phyloP scores from a whole-genome alignment of 2,888 invertebrate genomes.

The Melipona bicolor region DNA sequence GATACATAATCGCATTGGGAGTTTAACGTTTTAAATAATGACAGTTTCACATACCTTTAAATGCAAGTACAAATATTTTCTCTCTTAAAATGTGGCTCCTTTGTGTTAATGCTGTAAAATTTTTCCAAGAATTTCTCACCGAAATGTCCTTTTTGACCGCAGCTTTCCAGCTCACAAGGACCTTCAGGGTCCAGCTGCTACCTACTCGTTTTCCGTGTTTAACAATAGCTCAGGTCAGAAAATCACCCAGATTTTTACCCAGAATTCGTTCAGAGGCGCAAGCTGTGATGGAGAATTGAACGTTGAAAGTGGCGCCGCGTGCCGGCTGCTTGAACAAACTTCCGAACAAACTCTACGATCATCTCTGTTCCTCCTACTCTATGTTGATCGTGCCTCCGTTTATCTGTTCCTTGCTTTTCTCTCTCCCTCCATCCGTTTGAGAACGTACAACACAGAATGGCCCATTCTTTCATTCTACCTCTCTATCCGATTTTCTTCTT shows the following conservation, averaged over 20 bases:
- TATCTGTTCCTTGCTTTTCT: constrained; percentile 5
- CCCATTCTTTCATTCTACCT: constrained; percentile 21
- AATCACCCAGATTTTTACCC: constrained; percentile 29
- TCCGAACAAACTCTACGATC: not conserved
- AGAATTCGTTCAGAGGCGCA: not conserved
- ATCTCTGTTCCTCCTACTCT: constrained; percentile 44
- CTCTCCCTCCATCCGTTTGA: constrained; percentile 31
- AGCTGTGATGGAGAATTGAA: not conserved
- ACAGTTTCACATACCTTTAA: not conserved
- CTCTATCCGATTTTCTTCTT: not conserved
- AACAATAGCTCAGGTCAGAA: constrained; percentile 52
- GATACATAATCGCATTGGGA: not conserved
- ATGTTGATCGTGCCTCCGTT: not conserved
- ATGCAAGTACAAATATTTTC: not conserved
- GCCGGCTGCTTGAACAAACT: constrained; percentile 27
- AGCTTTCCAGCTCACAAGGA: constrained; percentile 8
- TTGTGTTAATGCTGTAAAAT: not conserved
- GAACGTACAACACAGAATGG: not conserved
- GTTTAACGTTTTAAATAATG: not conserved
- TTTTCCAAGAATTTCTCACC: constrained; percentile 34
- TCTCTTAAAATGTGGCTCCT: not conserved
- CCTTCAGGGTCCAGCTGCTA: constrained; percentile 43
- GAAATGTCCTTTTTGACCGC: not conserved
- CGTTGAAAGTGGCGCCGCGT: constrained; percentile 43
- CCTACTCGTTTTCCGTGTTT: constrained; percentile 18